phyloP scores from a whole-genome alignment of 1,140 invertebrate genomes.

The Chlorops oryzae region DNA sequence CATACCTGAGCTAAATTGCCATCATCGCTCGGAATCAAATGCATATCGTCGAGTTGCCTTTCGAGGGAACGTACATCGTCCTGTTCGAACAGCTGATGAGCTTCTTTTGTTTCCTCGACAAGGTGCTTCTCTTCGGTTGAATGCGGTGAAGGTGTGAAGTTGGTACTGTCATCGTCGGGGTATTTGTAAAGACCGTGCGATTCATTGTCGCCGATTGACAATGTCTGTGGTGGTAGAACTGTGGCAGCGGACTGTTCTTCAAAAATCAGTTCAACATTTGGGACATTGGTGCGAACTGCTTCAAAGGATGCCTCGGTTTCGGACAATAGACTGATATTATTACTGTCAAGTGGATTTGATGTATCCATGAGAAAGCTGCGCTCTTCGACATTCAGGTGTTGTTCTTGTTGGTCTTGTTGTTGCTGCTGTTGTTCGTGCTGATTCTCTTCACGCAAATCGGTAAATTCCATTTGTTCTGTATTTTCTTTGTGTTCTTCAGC shows the following conservation, averaged over 20 bases:
- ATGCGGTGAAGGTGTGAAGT: constrained; percentile 30
- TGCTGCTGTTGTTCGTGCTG: background rate
- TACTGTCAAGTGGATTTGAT: background rate
- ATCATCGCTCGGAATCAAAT: constrained; percentile 17
- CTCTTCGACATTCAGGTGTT: background rate
- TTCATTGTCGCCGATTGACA: too few relatives aligned
- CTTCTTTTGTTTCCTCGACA: constrained; percentile 38
- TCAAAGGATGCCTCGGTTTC: too few relatives aligned
- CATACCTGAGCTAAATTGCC: constrained; percentile 27
- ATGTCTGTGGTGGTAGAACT: background rate
- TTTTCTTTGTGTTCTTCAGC: constrained; percentile 28
- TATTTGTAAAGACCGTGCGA: too few relatives aligned
- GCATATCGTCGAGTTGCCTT: constrained; percentile 12
- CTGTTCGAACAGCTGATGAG: background rate
- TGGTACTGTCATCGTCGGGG: too few relatives aligned
- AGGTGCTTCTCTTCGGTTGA: constrained; percentile 42
- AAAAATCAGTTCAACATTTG: too few relatives aligned
- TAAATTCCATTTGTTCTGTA: background rate
- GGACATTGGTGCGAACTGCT: too few relatives aligned
- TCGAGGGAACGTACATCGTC: background rate
- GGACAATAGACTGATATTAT: too few relatives aligned
- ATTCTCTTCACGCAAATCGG: too few relatives aligned
- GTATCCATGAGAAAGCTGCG: constrained; percentile 2
- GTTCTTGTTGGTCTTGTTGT: background rate
- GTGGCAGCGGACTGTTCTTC: background rate